These are phyloP conservation scores for Apus apus DNA, from an alignment of 2,113 vertebrate species.

Conservation along the genomic window DNA sequence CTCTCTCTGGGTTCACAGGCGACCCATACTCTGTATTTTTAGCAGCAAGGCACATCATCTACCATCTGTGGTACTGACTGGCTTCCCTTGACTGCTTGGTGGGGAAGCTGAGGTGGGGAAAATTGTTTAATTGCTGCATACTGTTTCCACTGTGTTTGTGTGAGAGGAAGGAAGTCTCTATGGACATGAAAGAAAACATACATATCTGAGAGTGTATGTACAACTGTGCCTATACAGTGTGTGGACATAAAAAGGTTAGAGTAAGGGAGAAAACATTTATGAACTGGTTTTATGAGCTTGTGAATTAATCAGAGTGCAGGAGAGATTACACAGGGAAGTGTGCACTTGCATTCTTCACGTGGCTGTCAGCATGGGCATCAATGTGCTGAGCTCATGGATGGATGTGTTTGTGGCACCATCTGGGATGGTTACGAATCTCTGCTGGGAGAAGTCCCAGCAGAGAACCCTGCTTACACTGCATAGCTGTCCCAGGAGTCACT, in stretches of 20 bases:
- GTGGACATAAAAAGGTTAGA: not conserved
- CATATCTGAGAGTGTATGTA: not conserved
- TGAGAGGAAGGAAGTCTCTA: not conserved
- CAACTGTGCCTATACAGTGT: not conserved
- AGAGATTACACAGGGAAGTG: not conserved
- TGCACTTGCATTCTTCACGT: rapidly evolving
- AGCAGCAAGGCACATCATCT: conserved; percentile 40
- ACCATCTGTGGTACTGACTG: conserved; percentile 39
- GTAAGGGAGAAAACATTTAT: rapidly evolving
- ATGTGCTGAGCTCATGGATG: rapidly evolving
- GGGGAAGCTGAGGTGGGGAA: conserved; percentile 28
- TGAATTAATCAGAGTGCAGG: not conserved
- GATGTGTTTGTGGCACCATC: not conserved
- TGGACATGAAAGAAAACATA: not conserved
- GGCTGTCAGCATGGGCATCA: not conserved
- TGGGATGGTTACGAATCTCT: not conserved
- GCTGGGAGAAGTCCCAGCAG: not conserved
- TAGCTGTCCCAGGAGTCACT: not conserved
- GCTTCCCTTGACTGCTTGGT: conserved; percentile 31
- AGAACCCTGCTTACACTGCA: rapidly evolving
- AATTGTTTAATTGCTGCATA: conserved; percentile 45
- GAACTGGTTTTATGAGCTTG: not conserved
- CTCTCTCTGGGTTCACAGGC: not conserved
- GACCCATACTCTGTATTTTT: conserved; percentile 47
- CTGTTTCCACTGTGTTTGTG: conserved; percentile 3